Base-by-base conservation (phyloP, 2,113 vertebrate species). In the Meleagris gallopavo region DNA sequence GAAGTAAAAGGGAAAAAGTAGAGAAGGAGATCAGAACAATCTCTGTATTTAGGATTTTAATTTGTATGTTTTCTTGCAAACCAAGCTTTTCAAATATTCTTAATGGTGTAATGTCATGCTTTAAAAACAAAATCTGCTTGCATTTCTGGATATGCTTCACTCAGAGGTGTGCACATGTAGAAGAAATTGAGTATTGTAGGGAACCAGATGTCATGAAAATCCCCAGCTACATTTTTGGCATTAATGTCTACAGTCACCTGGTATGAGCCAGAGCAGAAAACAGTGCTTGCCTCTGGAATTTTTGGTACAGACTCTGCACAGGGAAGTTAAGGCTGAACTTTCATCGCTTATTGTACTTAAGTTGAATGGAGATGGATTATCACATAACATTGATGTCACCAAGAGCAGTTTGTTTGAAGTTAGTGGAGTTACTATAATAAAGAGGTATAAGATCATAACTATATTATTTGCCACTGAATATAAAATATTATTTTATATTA, bases 41-140 rank as follows among this genome's bases (percentile, higher is more conserved):
- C 52, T 36, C 43, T 43, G 7, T 52, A 20, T 85, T 96, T 97
- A 72, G 81, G 65, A 91, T 89, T 96, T 96, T 89, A 7, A 22
- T 88, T 95, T 96, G 64, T 94, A 41, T 54, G 64, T 89, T 86
- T 97, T 96, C 91, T 90, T 95, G 74, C 72, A 95, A 92, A 92
- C 90, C 83, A 93, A 96, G 64, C 60, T 91, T 96, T 92, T 96
- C 84, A 95, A 96, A 88, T 95, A 77, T 72, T 80, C 77, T 90
- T 95, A 74, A 83, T 94, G 96, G 78, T 89, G 85, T 46, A 93
- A 43, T 90, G 90, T 73, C 13, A 19, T 91, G 72, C 54, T 97
- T 94, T 83, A 93, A 94, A 80, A 93, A 74, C 62, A 77, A 83
- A 91, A 81, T 34, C 9, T 12, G 15, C 32, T 32, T 78, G 40